A percentile compares a stretch with the other conserved stretches of the same genome.
These are phyloP conservation scores for Chlamydotis undulata DNA, from an alignment of 2,113 vertebrate genomes.

Conservation along the genomic window DNA sequence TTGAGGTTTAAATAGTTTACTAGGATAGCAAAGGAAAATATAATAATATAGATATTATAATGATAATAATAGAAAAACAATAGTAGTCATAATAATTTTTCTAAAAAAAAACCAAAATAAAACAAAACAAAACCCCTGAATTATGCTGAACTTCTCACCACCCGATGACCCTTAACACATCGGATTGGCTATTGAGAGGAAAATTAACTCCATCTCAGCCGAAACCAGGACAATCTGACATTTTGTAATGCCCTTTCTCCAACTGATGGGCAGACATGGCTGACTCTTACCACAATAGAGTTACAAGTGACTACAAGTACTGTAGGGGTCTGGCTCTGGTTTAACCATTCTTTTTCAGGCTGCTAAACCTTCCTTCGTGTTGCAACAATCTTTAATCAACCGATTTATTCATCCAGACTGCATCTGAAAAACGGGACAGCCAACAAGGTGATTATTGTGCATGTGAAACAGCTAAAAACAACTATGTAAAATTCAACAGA, in stretches of 20 bases:
- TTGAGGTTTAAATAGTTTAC: too few relatives aligned
- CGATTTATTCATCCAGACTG: not conserved
- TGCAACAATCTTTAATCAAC: not conserved
- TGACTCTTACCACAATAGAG: not conserved
- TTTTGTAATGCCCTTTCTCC: not conserved
- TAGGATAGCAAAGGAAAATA: too few relatives aligned
- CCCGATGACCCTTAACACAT: too few relatives aligned
- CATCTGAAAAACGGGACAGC: not conserved
- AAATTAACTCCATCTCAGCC: too few relatives aligned
- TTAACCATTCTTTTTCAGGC: not conserved
- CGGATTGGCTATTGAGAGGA: too few relatives aligned
- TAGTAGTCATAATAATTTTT: too few relatives aligned
- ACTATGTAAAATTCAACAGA: not conserved
- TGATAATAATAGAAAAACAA: too few relatives aligned
- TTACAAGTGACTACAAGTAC: not conserved
- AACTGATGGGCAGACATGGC: not conserved
- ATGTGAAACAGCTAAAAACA: not conserved
- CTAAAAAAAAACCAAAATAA: too few relatives aligned
- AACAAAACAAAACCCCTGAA: too few relatives aligned
- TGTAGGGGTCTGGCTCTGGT: not conserved
- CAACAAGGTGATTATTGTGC: not conserved
- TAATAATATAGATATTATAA: too few relatives aligned
- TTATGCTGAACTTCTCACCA: too few relatives aligned
- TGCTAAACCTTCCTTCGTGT: not conserved
- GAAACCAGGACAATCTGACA: too few relatives aligned